Conservation (phyloP, 2,797 vertebrate genomes). For the Hypotaenidia okinawae region DNA sequence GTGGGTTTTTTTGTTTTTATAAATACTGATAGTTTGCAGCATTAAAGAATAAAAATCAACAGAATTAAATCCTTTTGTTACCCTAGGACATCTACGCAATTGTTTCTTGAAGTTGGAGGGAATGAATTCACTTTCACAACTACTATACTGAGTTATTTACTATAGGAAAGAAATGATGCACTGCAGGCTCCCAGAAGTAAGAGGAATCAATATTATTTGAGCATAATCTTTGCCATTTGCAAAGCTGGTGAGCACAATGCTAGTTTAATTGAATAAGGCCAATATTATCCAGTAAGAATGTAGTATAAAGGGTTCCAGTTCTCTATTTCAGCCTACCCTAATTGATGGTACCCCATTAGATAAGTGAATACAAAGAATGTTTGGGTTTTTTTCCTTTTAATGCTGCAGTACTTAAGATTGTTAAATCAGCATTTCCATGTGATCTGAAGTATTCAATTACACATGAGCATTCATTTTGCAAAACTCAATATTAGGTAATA, state of each 20-base stretch:
- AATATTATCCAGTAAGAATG: slow-evolving; percentile 40
- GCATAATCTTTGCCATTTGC: slow-evolving; percentile 52
- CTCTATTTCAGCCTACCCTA: slow-evolving; percentile 52
- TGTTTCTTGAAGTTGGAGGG: slow-evolving; percentile 40
- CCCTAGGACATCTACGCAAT: slow-evolving; percentile 48
- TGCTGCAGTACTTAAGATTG: slow-evolving; percentile 76
- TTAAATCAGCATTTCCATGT: slow-evolving; percentile 83
- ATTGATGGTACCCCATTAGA: slow-evolving; percentile 74
- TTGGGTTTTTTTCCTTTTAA: slow-evolving; percentile 71
- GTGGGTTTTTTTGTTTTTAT: slow-evolving; percentile 55
- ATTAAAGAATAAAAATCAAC: slow-evolving; percentile 73
- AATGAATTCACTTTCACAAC: slow-evolving; percentile 57
- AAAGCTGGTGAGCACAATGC: slow-evolving; percentile 56
- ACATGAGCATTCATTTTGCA: slow-evolving; percentile 83
- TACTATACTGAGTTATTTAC: slow-evolving; percentile 55
- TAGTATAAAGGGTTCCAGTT: slow-evolving; percentile 70
- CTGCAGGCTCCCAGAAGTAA: slow-evolving; percentile 50
- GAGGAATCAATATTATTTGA: slow-evolving; percentile 52
- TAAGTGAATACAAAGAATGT: slow-evolving; percentile 76
- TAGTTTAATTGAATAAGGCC: slow-evolving; percentile 68
- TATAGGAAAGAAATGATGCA: slow-evolving; percentile 54
- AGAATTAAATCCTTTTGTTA: slow-evolving; percentile 45
- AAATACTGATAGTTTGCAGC: slow-evolving; percentile 82
- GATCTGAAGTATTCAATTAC: slow-evolving; percentile 82
- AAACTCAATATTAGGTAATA: slow-evolving; percentile 85